phyloP scores from a whole-genome alignment of 2,113 vertebrate species.

The Heterochromis multidens region DNA sequence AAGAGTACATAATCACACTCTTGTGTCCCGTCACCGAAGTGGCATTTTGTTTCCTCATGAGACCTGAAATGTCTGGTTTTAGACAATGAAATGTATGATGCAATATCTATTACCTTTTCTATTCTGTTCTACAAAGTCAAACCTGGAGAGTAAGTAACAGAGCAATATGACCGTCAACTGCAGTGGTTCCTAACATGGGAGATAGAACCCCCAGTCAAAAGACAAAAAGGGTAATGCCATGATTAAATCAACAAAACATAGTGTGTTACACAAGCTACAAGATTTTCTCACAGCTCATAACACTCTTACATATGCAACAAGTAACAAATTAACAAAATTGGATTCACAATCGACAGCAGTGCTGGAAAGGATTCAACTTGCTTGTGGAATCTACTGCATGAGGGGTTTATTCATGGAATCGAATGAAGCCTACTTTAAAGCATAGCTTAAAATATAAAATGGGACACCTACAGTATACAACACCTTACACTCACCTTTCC shows the following conservation, averaged over 20 bases:
- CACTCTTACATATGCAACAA: neutral
- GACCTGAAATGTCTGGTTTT: neutral
- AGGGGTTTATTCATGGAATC: neutral
- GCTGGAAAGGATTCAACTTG: neutral
- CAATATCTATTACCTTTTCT: neutral
- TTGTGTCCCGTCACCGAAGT: neutral
- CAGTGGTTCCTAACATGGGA: neutral
- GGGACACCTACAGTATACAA: neutral
- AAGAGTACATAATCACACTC: slow-evolving; percentile 20
- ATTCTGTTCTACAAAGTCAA: neutral
- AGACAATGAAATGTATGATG: neutral
- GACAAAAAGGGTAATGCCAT: fast-evolving
- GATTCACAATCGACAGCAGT: neutral
- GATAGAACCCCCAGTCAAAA: neutral
- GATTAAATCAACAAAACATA: neutral
- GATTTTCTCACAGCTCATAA: neutral
- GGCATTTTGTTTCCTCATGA: neutral
- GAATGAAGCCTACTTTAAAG: slow-evolving; percentile 1
- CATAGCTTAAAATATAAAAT: neutral
- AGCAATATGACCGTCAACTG: neutral
- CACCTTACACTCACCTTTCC: neutral
- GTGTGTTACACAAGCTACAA: neutral
- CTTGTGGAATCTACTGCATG: neutral
- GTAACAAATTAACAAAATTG: neutral
- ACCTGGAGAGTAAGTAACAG: neutral